phyloP scores from a whole-genome alignment of 2,888 invertebrate species.

The Gastrophysa polygoni region DNA sequence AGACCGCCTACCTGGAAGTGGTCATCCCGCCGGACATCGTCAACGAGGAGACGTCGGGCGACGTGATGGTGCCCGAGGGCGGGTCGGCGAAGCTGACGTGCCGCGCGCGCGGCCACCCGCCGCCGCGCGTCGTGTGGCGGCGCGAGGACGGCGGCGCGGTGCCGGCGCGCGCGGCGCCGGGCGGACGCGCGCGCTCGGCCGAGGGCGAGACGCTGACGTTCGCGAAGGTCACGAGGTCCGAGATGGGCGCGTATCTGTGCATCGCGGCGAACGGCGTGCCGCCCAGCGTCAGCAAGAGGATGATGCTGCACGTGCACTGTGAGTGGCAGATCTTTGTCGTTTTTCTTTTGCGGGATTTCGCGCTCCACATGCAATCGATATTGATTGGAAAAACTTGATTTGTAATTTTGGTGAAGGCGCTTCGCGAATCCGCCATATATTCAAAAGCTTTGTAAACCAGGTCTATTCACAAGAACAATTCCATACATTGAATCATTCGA shows the following conservation, averaged over 20 bases:
- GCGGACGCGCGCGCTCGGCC: conserved; percentile 75
- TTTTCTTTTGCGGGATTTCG: too few species aligned
- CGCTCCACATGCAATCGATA: too few species aligned
- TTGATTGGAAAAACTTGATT: too few species aligned
- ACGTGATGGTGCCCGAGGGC: conserved; percentile 94
- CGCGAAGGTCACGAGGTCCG: conserved; percentile 85
- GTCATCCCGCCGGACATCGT: conserved; percentile 91
- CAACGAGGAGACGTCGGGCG: conserved; percentile 89
- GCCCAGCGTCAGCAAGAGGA: conserved; percentile 86
- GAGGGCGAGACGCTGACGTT: conserved; percentile 82
- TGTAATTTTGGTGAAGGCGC: too few species aligned
- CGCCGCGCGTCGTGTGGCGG: conserved; percentile 84
- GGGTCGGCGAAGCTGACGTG: conserved; percentile 86
- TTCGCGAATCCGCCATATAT: too few species aligned
- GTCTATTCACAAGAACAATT: too few species aligned
- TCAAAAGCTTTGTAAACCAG: too few species aligned
- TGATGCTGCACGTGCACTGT: conserved; percentile 92
- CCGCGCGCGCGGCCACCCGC: conserved; percentile 83
- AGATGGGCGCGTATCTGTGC: conserved; percentile 89
- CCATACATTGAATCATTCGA: too few species aligned
- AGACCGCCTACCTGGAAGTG: conserved; percentile 77
- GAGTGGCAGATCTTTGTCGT: conserved; percentile 66
- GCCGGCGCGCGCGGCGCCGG: conserved; percentile 78
- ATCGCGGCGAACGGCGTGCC: conserved; percentile 89
- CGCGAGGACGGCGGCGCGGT: conserved; percentile 86